Evolutionary conservation across 2,113 vertebrate genomes (phyloP).

Genomic region (Haplochromis vanheusdeni): DNA sequence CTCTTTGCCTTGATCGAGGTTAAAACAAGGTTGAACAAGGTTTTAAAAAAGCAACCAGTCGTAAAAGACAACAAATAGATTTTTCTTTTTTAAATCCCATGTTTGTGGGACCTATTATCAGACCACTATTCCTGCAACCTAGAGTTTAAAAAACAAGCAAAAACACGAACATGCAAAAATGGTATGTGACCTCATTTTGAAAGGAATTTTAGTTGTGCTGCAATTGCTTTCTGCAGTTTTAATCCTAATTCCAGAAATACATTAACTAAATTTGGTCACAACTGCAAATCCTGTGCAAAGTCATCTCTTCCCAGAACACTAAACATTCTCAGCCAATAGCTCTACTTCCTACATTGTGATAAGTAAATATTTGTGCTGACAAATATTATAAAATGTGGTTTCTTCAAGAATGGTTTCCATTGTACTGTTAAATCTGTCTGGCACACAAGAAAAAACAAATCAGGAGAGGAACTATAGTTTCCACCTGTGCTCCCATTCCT

Average conservation of each 20-base stretch:
- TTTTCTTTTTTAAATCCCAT: background rate
- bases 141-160: background rate
- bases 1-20: background rate
- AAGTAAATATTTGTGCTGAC: background rate
- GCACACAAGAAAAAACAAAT: conserved; percentile 1
- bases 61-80: background rate
- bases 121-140: background rate
- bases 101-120: background rate
- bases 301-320: background rate
- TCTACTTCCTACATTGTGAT: conserved; percentile 5
- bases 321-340: background rate
- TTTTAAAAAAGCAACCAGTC: background rate
- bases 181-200: background rate
- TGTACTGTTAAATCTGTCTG: background rate
- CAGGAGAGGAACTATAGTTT: conserved; percentile 17
- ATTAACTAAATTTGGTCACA: background rate
- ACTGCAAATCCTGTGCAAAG: background rate
- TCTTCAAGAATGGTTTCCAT: conserved; percentile 7
- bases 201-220: background rate
- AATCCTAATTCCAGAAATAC: background rate
- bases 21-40: background rate
- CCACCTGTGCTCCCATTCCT: conserved; percentile 59
- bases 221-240: background rate
- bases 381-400: conserved; percentile 18
- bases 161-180: background rate